Evolutionary conservation across 1,140 invertebrate genomes (phyloP), one percentile per base, ranked within the genome.

Genomic region (Zaprionus capensis): DNA sequence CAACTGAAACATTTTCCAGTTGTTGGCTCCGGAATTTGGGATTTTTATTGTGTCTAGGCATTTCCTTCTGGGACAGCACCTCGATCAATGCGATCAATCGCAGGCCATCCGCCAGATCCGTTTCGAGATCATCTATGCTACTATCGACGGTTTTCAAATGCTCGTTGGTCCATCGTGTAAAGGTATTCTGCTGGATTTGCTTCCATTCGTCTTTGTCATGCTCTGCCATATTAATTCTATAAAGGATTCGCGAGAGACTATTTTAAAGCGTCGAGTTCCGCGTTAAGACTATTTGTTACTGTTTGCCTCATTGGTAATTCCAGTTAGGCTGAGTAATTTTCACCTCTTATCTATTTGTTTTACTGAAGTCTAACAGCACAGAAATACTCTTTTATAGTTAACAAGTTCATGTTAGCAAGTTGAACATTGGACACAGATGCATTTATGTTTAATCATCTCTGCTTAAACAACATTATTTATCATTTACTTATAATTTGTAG

Each of bases 151-250:
- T 95, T 93, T 98, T 98, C 55, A 99, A 93, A 91, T 98, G 97
- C 85, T 99, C 97, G 94, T 99, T 99, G 2, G 97, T 97, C 98
- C 98, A 99, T 85, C 98, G 94, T 31, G 98, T 98, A 91, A 99
- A 99, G 28, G 98, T 99, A 91, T 99, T 99, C 93, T 98, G 97
- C 93, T 99, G 98, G 75, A 99, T 99, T 78, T 96, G 94, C 93
- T 98, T 98, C 97, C 97, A 98, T 91, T 97, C 96, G 34, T 97
- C 97, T 94, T 98, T 97, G 88, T 98, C 97, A 84, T 97, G 95
- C 93, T 97, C 96, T 61, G 95, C 95, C 88, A 96, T 95, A 95
- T 96, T 58, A 36, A 17, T 58, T 58, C 5, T n/a, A 15, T 53
- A 6, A 53, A 26, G 41, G 41, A 46, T 51, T 51, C 11, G 11